Conservation (phyloP, 2,797 vertebrate species). For the Brotula barbata region DNA sequence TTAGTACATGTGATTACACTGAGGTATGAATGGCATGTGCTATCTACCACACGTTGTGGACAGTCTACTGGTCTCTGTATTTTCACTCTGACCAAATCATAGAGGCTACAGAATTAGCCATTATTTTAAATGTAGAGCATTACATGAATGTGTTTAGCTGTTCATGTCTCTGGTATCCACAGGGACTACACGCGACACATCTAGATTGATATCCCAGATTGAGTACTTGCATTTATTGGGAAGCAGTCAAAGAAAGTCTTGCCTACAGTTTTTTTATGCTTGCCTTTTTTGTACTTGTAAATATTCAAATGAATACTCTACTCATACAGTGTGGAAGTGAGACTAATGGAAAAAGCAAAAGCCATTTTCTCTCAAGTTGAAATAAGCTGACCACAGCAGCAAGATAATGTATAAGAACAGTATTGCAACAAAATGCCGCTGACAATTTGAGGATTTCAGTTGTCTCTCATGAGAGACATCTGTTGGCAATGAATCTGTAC, state of each 20-base stretch:
- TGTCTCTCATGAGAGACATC: slow-evolving; percentile 43
- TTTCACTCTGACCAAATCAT: slow-evolving; percentile 20
- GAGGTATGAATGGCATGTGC: slow-evolving; percentile 40
- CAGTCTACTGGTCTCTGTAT: slow-evolving; percentile 41
- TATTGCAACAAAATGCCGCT: slow-evolving; percentile 2
- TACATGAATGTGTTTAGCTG: slow-evolving; percentile 7
- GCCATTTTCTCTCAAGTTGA: slow-evolving; percentile 14
- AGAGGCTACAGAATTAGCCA: background rate
- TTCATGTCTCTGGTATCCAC: background rate
- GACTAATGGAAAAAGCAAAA: slow-evolving; percentile 8
- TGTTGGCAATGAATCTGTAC: slow-evolving; percentile 44
- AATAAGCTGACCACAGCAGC: slow-evolving; percentile 11
- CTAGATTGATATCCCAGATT: no score
- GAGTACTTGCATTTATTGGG: background rate
- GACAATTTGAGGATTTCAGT: slow-evolving; percentile 27
- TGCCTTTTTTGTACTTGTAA: background rate
- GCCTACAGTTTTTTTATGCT: no score
- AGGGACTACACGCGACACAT: no score
- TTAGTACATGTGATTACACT: slow-evolving; percentile 61
- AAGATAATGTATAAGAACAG: slow-evolving; percentile 16
- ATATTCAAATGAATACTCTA: background rate
- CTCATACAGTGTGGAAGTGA: background rate
- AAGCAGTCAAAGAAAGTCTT: background rate
- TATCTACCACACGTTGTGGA: slow-evolving; percentile 61
- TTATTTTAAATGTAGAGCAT: slow-evolving; percentile 6